Percentiles rank a stretch among this genome's conserved stretches.
phyloP scores from a whole-genome alignment of 2,797 vertebrate species.

The Melanotaenia trifasciata region DNA sequence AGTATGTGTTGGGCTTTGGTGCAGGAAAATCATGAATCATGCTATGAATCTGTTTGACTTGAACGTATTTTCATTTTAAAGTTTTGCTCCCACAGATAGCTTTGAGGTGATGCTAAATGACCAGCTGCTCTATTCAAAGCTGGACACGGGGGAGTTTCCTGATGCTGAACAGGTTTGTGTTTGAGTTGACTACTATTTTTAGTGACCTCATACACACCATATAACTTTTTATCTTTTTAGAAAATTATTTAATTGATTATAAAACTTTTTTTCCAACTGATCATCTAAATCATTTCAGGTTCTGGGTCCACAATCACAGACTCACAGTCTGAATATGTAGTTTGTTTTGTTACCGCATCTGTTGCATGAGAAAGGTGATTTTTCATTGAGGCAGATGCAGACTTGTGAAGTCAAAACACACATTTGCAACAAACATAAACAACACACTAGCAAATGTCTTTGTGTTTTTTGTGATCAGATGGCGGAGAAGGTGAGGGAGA shows the following conservation, averaged over 20 bases:
- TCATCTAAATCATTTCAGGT: neutral
- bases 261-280: neutral
- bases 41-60: neutral
- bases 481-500: constrained; percentile 7
- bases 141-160: constrained; percentile 42
- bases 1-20: neutral
- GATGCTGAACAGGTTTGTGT: constrained; percentile 44
- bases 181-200: too few species aligned
- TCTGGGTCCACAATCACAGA: neutral
- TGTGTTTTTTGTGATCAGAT: constrained; percentile 53
- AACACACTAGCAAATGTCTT: neutral
- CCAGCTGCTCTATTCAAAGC: constrained; percentile 67
- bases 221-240: neutral
- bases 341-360: neutral
- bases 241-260: neutral
- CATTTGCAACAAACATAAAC: neutral
- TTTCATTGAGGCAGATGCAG: neutral
- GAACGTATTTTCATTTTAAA: neutral
- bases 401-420: too few species aligned
- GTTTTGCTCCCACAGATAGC: constrained; percentile 55
- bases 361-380: neutral
- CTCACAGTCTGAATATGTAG: neutral
- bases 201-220: too few species aligned
- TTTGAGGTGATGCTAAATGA: constrained; percentile 72
- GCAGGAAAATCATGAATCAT: neutral